phyloP scores from a whole-genome alignment of 2,888 invertebrate genomes.

The Gerris lacustris region DNA sequence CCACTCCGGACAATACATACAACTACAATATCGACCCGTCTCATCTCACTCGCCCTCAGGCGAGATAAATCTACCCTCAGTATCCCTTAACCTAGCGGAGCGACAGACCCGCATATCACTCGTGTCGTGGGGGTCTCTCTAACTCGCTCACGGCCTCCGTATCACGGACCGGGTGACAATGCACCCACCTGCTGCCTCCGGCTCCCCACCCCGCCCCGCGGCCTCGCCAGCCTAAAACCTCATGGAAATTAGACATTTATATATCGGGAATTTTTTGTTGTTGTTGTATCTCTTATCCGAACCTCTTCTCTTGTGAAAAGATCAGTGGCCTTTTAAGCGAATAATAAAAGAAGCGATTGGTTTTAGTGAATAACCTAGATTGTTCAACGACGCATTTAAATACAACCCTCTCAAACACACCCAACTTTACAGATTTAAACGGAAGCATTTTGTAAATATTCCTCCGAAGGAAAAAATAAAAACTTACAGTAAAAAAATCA shows the following conservation, averaged over 20 bases:
- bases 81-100: not conserved
- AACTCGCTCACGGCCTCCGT: not conserved
- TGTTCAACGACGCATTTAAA: too few species aligned
- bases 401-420: too few species aligned
- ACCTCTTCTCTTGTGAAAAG: not conserved
- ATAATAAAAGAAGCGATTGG: too few species aligned
- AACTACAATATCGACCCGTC: not conserved
- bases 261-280: not conserved
- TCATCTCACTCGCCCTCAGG: not conserved
- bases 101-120: not conserved
- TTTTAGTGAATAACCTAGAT: too few species aligned
- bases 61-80: not conserved
- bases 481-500: too few species aligned
- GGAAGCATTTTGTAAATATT: too few species aligned
- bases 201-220: not conserved
- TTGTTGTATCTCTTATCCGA: not conserved
- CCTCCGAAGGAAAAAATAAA: too few species aligned
- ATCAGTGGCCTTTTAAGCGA: not conserved
- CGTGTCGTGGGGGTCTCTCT: not conserved
- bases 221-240: not conserved
- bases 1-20: not conserved
- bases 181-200: conserved; percentile 1
- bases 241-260: conserved; percentile 3
- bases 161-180: not conserved
- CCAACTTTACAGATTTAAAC: too few species aligned